Evolutionary conservation across 2,888 invertebrate genomes (phyloP), one percentile per base, ranked within the genome.

Genomic region (Eugnorisma glareosa): DNA sequence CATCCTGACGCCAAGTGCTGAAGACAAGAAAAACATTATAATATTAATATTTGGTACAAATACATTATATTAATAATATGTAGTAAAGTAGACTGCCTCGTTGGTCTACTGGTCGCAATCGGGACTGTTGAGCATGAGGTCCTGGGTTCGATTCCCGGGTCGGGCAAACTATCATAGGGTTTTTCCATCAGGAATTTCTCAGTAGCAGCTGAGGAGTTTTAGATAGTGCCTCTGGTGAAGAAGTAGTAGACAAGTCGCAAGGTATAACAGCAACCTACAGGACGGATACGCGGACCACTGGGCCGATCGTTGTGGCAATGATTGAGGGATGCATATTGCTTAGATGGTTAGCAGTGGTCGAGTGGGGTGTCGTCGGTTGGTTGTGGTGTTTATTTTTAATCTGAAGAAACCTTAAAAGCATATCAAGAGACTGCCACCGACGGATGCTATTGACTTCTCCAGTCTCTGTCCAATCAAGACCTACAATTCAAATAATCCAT

Each of bases 1-100:
- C 99, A 99, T 73, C 99, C 99, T 45, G 98, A 98, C 97, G 98
- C 98, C 90, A 99, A 95, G 94, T 99, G 98, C 99, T 99, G 97
- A n/a, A 96, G 97, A 92, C 91, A 92, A 94, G 83, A 90, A 77
- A 71, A 0, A n/a, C 5, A 13, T 21, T 24, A 40, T 2, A 40
- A 11, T 28, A 8, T 59, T 59, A 59, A 31, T 13, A 43, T 45
- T 11, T 11, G 11, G 40, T 10, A 40, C 40, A 90, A 77, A 71
- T 1, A n/a, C 6, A 15, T 15, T n/a, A 13, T 31, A 10, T 63
- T 63, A 63, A 35, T 21, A 21, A 35, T 21, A 21, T 21, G 0
- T 43, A 43, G 4, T 43, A 40, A 40, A 10, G 40, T 11, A 10
- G 40, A 40, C 37, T 37, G 37, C 37, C 37, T 37, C 37, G 37